Conservation (phyloP, 2,113 vertebrate genomes). For the Podocnemis expansa region DNA sequence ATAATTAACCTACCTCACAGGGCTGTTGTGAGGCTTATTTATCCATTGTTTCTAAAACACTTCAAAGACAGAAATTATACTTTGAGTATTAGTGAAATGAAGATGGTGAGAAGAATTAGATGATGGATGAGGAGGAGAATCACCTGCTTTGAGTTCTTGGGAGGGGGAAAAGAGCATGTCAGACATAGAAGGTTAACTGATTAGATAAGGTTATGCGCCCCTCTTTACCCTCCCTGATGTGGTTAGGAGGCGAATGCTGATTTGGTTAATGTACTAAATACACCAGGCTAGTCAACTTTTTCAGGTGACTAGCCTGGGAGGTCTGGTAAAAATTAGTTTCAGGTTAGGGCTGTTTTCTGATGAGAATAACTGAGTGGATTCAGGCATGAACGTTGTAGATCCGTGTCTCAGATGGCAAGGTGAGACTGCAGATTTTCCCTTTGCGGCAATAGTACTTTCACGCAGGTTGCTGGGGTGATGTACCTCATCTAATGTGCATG, state of each 20-base stretch:
- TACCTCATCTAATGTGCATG: background rate
- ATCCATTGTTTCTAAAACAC: background rate
- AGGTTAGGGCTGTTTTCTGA: slow-evolving; percentile 12
- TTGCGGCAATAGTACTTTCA: accelerated
- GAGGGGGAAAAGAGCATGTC: background rate
- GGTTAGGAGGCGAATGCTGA: background rate
- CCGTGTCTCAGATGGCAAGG: accelerated
- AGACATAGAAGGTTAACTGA: background rate
- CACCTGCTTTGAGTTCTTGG: background rate
- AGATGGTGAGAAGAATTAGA: background rate
- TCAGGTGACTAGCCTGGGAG: slow-evolving; percentile 55
- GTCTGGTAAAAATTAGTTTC: background rate
- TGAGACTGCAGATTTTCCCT: accelerated
- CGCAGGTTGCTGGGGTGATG: background rate
- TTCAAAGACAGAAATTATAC: background rate
- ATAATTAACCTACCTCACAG: background rate
- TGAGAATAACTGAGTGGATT: background rate
- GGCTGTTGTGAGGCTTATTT: background rate
- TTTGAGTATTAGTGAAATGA: background rate
- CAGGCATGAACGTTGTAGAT: background rate
- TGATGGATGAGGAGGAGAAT: background rate
- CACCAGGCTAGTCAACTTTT: slow-evolving; percentile 20
- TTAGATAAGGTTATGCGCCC: background rate
- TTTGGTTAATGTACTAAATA: slow-evolving; percentile 38
- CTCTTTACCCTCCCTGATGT: background rate